Percentiles rank a stretch among this genome's conserved stretches.
Evolutionary conservation across 2,888 invertebrate genomes (phyloP).

Genomic region (Pomacea canaliculata): DNA sequence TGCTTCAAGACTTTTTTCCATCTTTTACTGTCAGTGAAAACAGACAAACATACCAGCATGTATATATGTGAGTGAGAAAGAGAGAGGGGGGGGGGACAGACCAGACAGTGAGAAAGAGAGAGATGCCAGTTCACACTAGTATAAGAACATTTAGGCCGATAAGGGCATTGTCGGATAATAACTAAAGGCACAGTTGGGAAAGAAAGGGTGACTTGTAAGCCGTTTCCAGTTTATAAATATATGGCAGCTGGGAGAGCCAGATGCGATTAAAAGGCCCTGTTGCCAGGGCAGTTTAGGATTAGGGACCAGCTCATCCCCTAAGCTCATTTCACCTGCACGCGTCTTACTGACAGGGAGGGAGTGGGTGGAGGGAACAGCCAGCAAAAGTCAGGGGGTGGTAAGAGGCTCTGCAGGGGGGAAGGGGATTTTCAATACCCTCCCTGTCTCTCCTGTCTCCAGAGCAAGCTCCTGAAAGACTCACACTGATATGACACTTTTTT

Average conservation of each 20-base stretch:
- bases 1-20: too few species aligned
- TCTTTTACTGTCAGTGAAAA: neutral
- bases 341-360: neutral
- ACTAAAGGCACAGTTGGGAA: too few species aligned
- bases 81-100: neutral
- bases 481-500: too few species aligned
- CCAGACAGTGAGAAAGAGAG: neutral
- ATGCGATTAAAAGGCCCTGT: constrained; percentile 9
- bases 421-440: too few species aligned
- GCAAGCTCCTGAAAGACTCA: too few species aligned
- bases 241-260: neutral
- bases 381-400: neutral
- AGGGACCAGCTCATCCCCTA: constrained; percentile 6
- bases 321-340: constrained; percentile 1
- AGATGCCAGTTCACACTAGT: neutral
- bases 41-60: neutral
- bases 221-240: constrained; percentile 4
- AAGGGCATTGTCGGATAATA: too few species aligned
- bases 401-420: neutral
- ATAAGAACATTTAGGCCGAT: too few species aligned
- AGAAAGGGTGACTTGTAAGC: constrained; percentile 8
- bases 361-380: too few species aligned
- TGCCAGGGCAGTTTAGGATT: constrained; percentile 6
- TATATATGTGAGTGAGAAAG: neutral
- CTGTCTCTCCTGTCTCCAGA: too few species aligned